Base-by-base conservation (phyloP, 2,797 vertebrate species). In the Alca torda region DNA sequence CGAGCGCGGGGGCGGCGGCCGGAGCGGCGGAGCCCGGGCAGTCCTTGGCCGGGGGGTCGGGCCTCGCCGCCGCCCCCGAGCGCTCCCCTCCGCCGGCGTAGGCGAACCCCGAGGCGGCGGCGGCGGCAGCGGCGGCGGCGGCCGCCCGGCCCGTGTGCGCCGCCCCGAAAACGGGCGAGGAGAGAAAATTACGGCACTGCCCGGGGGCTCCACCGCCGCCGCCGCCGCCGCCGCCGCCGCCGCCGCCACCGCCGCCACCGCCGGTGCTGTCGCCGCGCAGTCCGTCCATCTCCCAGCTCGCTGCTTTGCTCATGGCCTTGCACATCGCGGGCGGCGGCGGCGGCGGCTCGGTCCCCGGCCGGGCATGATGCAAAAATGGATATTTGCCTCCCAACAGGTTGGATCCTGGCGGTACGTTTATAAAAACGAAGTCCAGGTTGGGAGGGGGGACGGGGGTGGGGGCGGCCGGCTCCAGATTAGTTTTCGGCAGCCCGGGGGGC, bases 361-460 rank as follows among this genome's bases (percentile, higher is more conserved):
- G 23, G 97, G 97, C 97, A 98, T 97, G 73, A 92, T 95, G 93
- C 96, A n/a, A n/a, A 93, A 95, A 97, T 91, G 96, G 94, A 93
- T 92, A 95, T 96, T 97, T 96, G 97, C 98, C 97, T 97, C 43
- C 96, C 96, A 98, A 98, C 98, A 98, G 98, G 97, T 98, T 98
- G 97, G 98, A 97, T 98, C 97, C 97, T 98, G 97, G 97, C 94
- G 96, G 98, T 97, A 98, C 97, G 98, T 98, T 98, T 98, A 98
- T 98, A 98, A 98, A 98, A 98, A 98, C 98, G 92, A 98, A 98
- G 97, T 98, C 97, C 98, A 97, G 95, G 97, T 97, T 97, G 98
- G 98, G 98, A 97, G 98, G 98, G 98, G 97, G 97, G 96, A 93
- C 65, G 48, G 86, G 94, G 92, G 61, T 24, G 86, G 93, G 79